Evolutionary conservation across 1,140 invertebrate genomes (phyloP), one percentile per base, ranked within the genome.

Genomic region (Neoseiulus cucumeris): DNA sequence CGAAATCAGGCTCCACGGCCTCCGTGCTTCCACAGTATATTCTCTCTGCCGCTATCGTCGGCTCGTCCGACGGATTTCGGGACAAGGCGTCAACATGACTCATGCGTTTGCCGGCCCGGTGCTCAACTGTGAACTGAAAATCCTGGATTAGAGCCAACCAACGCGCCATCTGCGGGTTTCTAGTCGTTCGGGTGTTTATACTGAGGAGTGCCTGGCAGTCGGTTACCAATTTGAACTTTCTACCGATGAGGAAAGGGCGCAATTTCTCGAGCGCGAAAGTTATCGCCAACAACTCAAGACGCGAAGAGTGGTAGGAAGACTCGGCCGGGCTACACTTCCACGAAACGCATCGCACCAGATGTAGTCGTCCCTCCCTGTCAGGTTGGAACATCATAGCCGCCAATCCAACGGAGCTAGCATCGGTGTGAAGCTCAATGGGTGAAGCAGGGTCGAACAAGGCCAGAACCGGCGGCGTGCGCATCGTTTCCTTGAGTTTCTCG

Each of bases 401-500:
- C 44, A 66, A 2, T 17, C 66, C 66, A 42, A 45, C 25, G 14
- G 1, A 7, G 30, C n/a, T 12, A 44, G 44, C 64, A 59, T 65
- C 33, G 1, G 45, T 65, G 64, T 65, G 64, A 29, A 68, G 45
- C 44, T 68, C 64, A 17, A 72, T 71, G 17, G 70, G 73, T 45
- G 70, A 65, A 22, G 64, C 67, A 39, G 73, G 65, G 28, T 73
- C 64, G 1, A 72, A 73, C n/a, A 59, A 47, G 1, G 44, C 25
- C 7, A 71, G 65, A 12, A 66, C 41, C 20, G 70, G 44, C 20
- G 67, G 66, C 33, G 42, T 47, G 12, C 64, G 68, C 68, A 76
- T 47, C 51, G 64, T 66, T 65, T 67, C 68, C 28, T 71, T 71
- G 12, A 70, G 55, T 1, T 65, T 18, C 33, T 69, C 59, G 42